These are phyloP conservation scores for Embiotoca jacksoni DNA, from an alignment of 2,113 vertebrate species.

Conservation along the genomic window DNA sequence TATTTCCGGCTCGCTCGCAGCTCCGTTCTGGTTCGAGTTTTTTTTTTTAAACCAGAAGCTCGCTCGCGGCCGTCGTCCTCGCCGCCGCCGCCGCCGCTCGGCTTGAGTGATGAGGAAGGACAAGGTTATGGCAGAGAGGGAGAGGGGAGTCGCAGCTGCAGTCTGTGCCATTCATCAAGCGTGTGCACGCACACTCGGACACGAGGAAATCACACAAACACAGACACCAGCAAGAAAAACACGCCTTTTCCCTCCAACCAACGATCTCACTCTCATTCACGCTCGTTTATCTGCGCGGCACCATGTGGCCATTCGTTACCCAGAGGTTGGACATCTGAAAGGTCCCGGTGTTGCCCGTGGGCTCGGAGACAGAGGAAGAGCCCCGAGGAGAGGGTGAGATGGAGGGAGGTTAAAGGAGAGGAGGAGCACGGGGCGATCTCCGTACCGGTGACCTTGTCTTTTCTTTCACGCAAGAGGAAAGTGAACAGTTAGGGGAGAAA, in stretches of 20 bases:
- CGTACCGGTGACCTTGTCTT: constrained; percentile 25
- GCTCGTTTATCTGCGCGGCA: constrained; percentile 19
- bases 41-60: constrained; percentile 29
- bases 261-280: constrained; percentile 7
- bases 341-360: neutral
- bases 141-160: constrained; percentile 63
- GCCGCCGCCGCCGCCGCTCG: constrained; percentile 39
- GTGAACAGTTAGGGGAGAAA: constrained; percentile 2
- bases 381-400: neutral
- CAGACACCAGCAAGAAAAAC: constrained; percentile 19
- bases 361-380: constrained; percentile 3
- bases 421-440: neutral
- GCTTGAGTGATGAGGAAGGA: constrained; percentile 79
- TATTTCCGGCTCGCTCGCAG: neutral
- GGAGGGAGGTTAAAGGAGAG: constrained; percentile 1
- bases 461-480: neutral
- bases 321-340: constrained; percentile 30
- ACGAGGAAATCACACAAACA: constrained; percentile 21
- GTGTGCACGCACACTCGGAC: constrained; percentile 7
- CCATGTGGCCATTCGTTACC: constrained; percentile 40
- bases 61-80: constrained; percentile 38
- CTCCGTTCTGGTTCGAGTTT: constrained; percentile 13
- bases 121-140: constrained; percentile 75
- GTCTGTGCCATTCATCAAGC: constrained; percentile 68
- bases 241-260: constrained; percentile 10